Evolutionary conservation across 1,140 invertebrate species (phyloP).

Genomic region (Homalodisca vitripennis): DNA sequence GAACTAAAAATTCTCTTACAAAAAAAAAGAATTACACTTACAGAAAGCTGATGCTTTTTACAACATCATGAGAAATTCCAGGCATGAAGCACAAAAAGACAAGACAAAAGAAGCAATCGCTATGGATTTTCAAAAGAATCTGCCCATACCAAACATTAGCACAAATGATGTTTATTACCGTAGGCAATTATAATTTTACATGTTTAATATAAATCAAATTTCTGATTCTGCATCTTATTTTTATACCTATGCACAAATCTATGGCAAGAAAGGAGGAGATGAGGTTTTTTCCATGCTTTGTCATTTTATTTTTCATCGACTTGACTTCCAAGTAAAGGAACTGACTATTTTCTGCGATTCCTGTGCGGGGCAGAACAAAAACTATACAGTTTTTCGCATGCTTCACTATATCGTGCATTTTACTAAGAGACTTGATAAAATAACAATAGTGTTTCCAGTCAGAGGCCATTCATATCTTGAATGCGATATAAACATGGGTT

Average conservation of each 20-base stretch:
- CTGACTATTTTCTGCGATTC: constrained; percentile 39
- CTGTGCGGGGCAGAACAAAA: constrained; percentile 37
- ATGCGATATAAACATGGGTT: constrained; percentile 34
- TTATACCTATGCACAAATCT: constrained; percentile 33
- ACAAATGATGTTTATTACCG: constrained; percentile 20
- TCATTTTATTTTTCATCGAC: constrained; percentile 33
- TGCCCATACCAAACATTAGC: neutral
- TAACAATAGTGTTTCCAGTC: constrained; percentile 37
- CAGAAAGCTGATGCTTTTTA: constrained; percentile 24
- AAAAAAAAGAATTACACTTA: neutral
- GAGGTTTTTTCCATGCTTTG: constrained; percentile 36
- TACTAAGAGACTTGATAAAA: constrained; percentile 31
- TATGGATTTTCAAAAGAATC: constrained; percentile 16
- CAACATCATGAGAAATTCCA: neutral
- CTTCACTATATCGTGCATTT: constrained; percentile 37
- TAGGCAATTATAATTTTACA: constrained; percentile 8
- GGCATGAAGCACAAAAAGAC: constrained; percentile 18
- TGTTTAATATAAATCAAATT: constrained; percentile 17
- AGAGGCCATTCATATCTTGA: constrained; percentile 38
- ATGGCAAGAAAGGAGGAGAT: constrained; percentile 34
- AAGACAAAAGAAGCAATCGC: neutral
- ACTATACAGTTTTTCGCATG: constrained; percentile 33
- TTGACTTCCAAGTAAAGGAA: constrained; percentile 27
- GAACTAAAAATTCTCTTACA: neutral
- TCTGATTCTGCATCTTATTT: neutral